Base-by-base conservation (phyloP, 2,888 invertebrate genomes). In the Lordiphosa andalusiaca region DNA sequence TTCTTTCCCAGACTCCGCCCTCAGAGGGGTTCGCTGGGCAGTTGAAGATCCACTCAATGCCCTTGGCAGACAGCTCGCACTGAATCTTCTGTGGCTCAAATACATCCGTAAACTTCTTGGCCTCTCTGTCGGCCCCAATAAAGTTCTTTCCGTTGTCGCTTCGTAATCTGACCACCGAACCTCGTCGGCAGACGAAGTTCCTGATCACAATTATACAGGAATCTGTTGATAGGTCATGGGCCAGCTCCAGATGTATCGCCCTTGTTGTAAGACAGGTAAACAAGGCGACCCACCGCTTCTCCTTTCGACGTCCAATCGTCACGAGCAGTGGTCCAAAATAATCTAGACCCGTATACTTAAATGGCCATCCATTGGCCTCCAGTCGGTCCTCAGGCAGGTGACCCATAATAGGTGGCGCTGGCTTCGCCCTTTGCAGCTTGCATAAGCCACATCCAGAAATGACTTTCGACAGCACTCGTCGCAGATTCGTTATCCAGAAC, bases 141-240 rank as follows among this genome's bases (percentile, higher is more conserved):
- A 49, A 53, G 21, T 48, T 48, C n/a, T 48, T 41, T 6, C 39
- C 38, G 6, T 49, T 50, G 35, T 42, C 53, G 33, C 39, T 44
- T 1, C 44, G 33, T 6, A 56, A 16, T 2, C 36, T 30, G 13
- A 37, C 36, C 13, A 36, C 48, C 6, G 37, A 21, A 6, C 19
- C 25, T 5, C 50, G 25, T 2, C 47, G 48, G 30, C 47, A 21
- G 6, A 47, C 37, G 1, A 59, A 53, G n/a, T 53, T 59, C 30
- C 53, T 53, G 3, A 49, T 53, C 13, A 47, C 40, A 40, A 38
- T 37, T 37, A 48, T 38, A 3, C 38, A 50, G 9, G 39, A 50
- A 13, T 41, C 40, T 6, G 48, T 48, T 2, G 48, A 48, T n/a
- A 48, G 23, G 13, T 48, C 36, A n/a, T 48, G 44, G 2, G 38